These are phyloP conservation scores for Drosophila koepferae DNA, from an alignment of 2,888 invertebrate species.

Conservation along the genomic window DNA sequence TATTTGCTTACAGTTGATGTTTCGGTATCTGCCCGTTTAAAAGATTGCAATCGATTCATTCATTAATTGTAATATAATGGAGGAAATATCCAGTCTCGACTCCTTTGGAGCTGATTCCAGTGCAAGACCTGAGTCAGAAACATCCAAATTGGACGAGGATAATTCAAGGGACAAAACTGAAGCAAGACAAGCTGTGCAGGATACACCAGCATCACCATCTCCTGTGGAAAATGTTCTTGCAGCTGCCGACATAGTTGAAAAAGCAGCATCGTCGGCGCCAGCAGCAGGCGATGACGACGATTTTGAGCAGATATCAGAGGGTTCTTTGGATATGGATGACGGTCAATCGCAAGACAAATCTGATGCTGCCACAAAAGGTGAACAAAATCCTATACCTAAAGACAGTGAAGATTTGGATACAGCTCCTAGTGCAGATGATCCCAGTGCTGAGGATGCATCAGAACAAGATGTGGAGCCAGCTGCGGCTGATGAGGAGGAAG, in stretches of 20 bases:
- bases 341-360: constrained; percentile 70
- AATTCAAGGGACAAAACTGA: constrained; percentile 47
- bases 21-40: constrained; percentile 37
- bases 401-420: constrained; percentile 21
- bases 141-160: constrained; percentile 67
- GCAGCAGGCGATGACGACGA: constrained; percentile 70
- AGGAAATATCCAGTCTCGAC: constrained; percentile 83
- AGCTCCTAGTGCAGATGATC: constrained; percentile 5
- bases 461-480: constrained; percentile 25
- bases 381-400: constrained; percentile 23
- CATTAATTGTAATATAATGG: constrained; percentile 66
- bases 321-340: constrained; percentile 79
- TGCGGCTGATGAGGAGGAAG: constrained; percentile 31
- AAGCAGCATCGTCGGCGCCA: constrained; percentile 29
- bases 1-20: constrained; percentile 75
- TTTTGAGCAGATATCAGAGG: constrained; percentile 82
- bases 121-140: constrained; percentile 73
- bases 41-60: constrained; percentile 23
- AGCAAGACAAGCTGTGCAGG: constrained; percentile 35
- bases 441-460: constrained; percentile 11
- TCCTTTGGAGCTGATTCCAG: constrained; percentile 80
- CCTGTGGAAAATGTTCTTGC: constrained; percentile 24
- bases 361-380: constrained; percentile 29
- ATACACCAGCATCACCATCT: constrained; percentile 58
- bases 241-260: constrained; percentile 18